Evolutionary conservation across 2,888 invertebrate genomes (phyloP).

Genomic region (Autographa pulchrina): DNA sequence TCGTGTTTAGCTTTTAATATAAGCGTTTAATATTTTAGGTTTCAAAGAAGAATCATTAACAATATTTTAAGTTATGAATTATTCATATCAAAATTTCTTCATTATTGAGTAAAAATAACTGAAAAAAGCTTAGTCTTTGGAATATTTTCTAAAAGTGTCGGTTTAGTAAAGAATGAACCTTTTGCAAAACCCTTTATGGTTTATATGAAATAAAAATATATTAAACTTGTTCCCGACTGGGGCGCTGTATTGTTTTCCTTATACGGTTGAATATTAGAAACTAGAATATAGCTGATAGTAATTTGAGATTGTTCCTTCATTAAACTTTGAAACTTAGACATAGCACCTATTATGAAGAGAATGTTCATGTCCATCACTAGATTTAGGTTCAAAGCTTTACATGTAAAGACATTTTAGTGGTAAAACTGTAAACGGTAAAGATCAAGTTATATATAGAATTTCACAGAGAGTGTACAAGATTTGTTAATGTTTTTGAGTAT

Average conservation of each 20-base stretch:
- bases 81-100: too few relatives aligned
- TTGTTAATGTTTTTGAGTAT: too few relatives aligned
- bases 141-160: background rate
- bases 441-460: too few relatives aligned
- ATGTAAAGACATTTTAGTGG: too few relatives aligned
- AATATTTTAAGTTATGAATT: too few relatives aligned
- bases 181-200: background rate
- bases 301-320: background rate
- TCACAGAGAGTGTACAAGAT: too few relatives aligned
- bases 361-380: conserved; percentile 4
- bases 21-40: too few relatives aligned
- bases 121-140: too few relatives aligned
- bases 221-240: conserved; percentile 2
- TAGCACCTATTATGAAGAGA: background rate
- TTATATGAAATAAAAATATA: conserved; percentile 4
- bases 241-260: conserved; percentile 4
- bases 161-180: background rate
- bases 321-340: conserved; percentile 4
- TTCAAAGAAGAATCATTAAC: too few relatives aligned
- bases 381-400: background rate
- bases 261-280: background rate
- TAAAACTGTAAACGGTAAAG: too few relatives aligned
- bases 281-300: background rate
- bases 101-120: too few relatives aligned
- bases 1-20: too few relatives aligned